Percentiles rank a stretch among this genome's conserved stretches.
phyloP scores from a whole-genome alignment of 2,888 invertebrate genomes.

The Drosophila mimica region DNA sequence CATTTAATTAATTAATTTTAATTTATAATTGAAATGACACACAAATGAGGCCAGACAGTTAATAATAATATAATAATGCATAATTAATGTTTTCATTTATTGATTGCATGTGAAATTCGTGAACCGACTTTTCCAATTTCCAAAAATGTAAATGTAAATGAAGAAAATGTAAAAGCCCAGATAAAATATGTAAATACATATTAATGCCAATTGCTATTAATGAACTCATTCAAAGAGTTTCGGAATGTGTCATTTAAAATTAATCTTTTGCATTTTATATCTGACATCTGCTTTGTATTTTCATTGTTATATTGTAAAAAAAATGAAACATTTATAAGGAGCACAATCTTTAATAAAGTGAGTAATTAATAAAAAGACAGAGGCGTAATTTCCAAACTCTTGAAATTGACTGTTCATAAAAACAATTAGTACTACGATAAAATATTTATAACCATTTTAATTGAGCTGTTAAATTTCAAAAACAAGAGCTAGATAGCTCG shows the following conservation, averaged over 20 bases:
- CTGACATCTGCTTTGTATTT: not conserved
- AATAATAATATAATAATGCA: not conserved
- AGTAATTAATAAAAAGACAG: not conserved
- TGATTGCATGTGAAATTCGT: not conserved
- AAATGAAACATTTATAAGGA: not conserved
- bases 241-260: not conserved
- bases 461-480: not conserved
- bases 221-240: not conserved
- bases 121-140: not conserved
- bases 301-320: not conserved
- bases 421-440: not conserved
- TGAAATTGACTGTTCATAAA: not conserved
- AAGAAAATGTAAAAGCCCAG: rapidly evolving
- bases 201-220: not conserved
- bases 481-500: not conserved
- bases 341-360: not conserved
- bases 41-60: not conserved
- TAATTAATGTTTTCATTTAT: not conserved
- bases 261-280: not conserved
- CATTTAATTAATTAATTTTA: not conserved
- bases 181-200: not conserved
- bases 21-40: not conserved
- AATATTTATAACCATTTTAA: not conserved
- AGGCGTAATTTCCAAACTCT: not conserved
- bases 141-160: not conserved